A percentile compares a stretch with the other conserved stretches of the same genome.
Conservation (phyloP, 2,797 vertebrate genomes). For the Poeciliopsis presidionis region DNA sequence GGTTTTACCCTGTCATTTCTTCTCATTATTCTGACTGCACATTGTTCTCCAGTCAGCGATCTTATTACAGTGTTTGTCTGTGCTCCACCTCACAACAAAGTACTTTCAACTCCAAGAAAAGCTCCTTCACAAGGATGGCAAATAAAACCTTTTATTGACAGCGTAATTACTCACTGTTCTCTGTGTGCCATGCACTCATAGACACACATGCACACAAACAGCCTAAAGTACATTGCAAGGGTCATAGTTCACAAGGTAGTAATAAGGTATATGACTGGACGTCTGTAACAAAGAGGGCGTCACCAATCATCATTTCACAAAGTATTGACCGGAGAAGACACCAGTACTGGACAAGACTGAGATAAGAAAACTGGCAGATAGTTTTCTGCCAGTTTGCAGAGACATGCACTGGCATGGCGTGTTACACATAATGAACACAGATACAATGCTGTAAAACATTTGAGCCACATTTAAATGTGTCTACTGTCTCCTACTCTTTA, state of each 20-base stretch:
- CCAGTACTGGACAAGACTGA: conserved; percentile 37
- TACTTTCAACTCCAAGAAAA: conserved; percentile 61
- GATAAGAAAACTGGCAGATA: conserved; percentile 1
- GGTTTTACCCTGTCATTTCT: conserved; percentile 60
- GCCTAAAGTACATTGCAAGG: conserved; percentile 18
- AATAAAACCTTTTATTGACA: conserved; percentile 75
- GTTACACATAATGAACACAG: not conserved
- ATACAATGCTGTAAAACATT: no score
- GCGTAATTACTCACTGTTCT: conserved; percentile 57
- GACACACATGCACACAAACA: conserved; percentile 9
- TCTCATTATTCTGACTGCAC: conserved; percentile 61
- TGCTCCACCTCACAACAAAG: conserved; percentile 37
- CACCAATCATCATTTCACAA: conserved; percentile 47
- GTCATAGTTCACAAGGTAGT: conserved; percentile 54
- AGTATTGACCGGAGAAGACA: conserved; percentile 66
- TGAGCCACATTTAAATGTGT: no score
- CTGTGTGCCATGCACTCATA: conserved; percentile 20
- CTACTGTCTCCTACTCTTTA: no score
- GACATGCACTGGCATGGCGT: not conserved
- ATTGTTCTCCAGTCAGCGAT: conserved; percentile 65
- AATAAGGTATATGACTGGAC: conserved; percentile 70
- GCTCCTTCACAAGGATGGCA: conserved; percentile 41
- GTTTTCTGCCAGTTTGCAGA: no score
- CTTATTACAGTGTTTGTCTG: conserved; percentile 63
- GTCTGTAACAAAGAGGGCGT: conserved; percentile 65